These are phyloP conservation scores for Caretta caretta DNA, from an alignment of 2,113 vertebrate genomes.

Conservation along the genomic window DNA sequence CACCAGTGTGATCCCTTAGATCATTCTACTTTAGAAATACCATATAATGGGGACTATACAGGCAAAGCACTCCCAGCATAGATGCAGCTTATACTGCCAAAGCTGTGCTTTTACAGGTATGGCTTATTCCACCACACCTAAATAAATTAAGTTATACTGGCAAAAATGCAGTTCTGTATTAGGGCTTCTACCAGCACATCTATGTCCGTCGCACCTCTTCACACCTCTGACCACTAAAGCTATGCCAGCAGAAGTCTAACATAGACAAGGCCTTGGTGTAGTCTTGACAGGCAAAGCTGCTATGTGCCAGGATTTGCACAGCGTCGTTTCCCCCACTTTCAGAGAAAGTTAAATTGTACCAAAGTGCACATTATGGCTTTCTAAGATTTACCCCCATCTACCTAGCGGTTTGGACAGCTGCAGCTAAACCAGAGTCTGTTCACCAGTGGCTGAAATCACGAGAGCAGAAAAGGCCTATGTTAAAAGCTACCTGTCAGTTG, in stretches of 20 bases:
- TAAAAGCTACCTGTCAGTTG: background rate
- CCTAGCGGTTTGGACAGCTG: background rate
- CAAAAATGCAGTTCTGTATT: background rate
- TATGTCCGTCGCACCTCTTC: too few relatives aligned
- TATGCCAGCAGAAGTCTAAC: too few relatives aligned
- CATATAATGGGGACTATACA: background rate
- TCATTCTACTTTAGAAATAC: background rate
- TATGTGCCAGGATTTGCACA: background rate
- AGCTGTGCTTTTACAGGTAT: background rate
- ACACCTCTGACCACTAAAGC: too few relatives aligned
- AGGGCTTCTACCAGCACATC: too few relatives aligned
- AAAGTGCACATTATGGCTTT: constrained; percentile 7
- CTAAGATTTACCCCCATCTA: background rate
- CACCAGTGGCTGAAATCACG: background rate
- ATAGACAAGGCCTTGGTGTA: too few relatives aligned
- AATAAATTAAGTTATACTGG: background rate
- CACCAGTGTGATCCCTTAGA: background rate
- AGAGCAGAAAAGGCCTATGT: background rate
- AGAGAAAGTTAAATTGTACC: background rate
- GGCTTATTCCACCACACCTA: background rate
- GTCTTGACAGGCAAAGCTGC: background rate
- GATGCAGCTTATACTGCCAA: background rate
- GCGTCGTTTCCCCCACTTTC: background rate
- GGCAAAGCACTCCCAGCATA: background rate
- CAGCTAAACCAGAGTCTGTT: background rate